These are phyloP conservation scores for Nomada fabriciana DNA, from an alignment of 2,888 invertebrate genomes.

Conservation along the genomic window DNA sequence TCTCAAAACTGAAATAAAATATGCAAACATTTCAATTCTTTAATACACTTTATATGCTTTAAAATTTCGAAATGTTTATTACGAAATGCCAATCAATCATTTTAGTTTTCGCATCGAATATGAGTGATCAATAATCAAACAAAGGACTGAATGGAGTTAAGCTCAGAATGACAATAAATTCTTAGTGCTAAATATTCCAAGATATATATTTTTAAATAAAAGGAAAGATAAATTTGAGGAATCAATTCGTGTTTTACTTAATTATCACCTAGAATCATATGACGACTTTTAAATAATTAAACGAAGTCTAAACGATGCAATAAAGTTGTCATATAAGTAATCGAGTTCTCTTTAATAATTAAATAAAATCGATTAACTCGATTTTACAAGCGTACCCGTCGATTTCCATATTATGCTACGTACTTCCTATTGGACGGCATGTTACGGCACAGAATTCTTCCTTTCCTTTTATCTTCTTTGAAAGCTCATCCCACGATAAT, in stretches of 20 bases:
- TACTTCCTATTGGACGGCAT: slow-evolving; percentile 69
- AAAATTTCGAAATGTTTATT: too few relatives aligned
- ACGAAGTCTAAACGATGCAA: slow-evolving; percentile 3
- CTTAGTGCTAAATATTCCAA: too few relatives aligned
- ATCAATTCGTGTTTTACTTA: not conserved
- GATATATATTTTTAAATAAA: too few relatives aligned
- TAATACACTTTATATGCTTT: too few relatives aligned
- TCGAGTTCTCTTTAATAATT: slow-evolving; percentile 29
- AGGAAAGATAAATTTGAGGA: slow-evolving; percentile 1
- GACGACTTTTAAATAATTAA: slow-evolving; percentile 16
- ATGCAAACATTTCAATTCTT: too few relatives aligned
- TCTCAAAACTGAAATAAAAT: too few relatives aligned
- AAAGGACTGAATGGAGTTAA: too few relatives aligned
- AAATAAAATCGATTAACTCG: slow-evolving; percentile 5
- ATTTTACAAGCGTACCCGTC: slow-evolving; percentile 37
- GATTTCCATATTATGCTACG: slow-evolving; percentile 50
- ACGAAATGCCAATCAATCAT: too few relatives aligned
- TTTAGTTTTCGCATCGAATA: too few relatives aligned
- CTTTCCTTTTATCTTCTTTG: slow-evolving; percentile 2
- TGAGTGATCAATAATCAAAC: too few relatives aligned
- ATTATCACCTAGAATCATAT: not conserved
- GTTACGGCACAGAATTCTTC: slow-evolving; percentile 53
- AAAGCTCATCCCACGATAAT: not conserved
- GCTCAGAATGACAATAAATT: too few relatives aligned
- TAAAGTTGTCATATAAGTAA: slow-evolving; percentile 5